Evolutionary conservation across 2,113 vertebrate species (phyloP).

Genomic region (Rhabdornis inornatus): DNA sequence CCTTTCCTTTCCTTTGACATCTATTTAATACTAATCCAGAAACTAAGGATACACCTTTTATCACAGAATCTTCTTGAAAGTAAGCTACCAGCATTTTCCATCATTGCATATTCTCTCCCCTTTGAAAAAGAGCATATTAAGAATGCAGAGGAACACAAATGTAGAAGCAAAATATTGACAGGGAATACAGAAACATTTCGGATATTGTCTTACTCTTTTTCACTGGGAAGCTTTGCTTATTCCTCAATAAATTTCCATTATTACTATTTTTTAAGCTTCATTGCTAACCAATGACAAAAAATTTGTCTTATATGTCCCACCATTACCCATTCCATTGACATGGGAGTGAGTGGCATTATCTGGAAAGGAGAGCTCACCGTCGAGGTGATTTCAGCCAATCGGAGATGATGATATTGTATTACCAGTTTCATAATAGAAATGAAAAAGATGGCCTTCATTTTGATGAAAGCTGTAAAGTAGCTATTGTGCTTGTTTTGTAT

Average conservation of each 20-base stretch:
- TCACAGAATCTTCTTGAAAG: neutral
- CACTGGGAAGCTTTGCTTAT: conserved; percentile 9
- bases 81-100: neutral
- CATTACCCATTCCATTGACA: conserved; percentile 59
- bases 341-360: conserved; percentile 44
- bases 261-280: conserved; percentile 54
- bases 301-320: conserved; percentile 43
- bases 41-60: neutral
- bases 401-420: conserved; percentile 73
- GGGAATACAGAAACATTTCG: neutral
- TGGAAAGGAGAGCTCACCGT: conserved; percentile 56
- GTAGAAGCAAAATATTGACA: neutral
- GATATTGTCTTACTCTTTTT: conserved; percentile 9
- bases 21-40: neutral
- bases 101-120: neutral
- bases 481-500: conserved; percentile 82
- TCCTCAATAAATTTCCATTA: conserved; percentile 61
- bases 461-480: conserved; percentile 77
- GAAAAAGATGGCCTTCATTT: conserved; percentile 80
- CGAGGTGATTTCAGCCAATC: conserved; percentile 71
- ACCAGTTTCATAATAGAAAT: conserved; percentile 78
- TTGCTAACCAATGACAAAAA: conserved; percentile 58
- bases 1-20: neutral
- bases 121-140: neutral
- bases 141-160: neutral